Evolutionary conservation across 2,888 invertebrate genomes (phyloP).

Genomic region (Brassicogethes aeneus): DNA sequence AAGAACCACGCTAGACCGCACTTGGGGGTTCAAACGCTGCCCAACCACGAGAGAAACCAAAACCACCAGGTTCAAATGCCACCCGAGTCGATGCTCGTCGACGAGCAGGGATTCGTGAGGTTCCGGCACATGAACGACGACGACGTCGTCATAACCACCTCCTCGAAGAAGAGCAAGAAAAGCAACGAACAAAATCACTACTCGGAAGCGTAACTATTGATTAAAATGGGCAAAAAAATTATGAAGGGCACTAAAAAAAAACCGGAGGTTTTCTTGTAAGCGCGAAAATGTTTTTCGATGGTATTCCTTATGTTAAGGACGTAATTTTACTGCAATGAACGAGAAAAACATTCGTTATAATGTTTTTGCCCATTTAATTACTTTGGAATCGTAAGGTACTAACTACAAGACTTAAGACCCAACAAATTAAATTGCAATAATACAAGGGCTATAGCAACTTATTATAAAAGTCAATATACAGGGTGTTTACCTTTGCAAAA

Average conservation of each 20-base stretch:
- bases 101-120: conserved; percentile 81
- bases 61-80: conserved; percentile 38
- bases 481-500: too few species aligned
- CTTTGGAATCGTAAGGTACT: too few species aligned
- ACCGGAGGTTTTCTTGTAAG: conserved; percentile 26
- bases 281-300: too few species aligned
- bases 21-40: conserved; percentile 49
- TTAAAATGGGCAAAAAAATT: conserved; percentile 25
- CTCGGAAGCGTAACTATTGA: conserved; percentile 36
- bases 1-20: conserved; percentile 42
- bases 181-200: conserved; percentile 34
- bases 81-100: conserved; percentile 71
- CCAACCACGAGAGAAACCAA: conserved; percentile 45
- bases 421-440: too few species aligned
- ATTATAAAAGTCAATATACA: too few species aligned
- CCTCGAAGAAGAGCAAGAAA: conserved; percentile 28
- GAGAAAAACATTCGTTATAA: too few species aligned
- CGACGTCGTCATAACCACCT: conserved; percentile 11
- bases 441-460: too few species aligned
- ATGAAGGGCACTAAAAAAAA: conserved; percentile 14
- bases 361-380: background rate
- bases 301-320: too few species aligned
- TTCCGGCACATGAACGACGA: conserved; percentile 57
- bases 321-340: too few species aligned
- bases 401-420: too few species aligned